phyloP scores from a whole-genome alignment of 2,113 vertebrate species.

The Ia io region DNA sequence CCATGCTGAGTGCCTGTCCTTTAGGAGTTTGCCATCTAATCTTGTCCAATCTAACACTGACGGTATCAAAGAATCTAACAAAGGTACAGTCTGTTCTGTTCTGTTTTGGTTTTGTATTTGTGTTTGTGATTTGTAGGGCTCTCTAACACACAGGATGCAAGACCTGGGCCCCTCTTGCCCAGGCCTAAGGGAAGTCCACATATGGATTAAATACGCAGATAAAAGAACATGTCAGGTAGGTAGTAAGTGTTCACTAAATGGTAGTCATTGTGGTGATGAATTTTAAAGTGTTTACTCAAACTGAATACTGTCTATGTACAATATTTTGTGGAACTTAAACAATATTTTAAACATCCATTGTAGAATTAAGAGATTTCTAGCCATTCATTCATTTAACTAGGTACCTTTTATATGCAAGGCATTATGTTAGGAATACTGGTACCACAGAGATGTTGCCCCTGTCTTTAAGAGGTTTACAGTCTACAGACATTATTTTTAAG shows the following conservation, averaged over 20 bases:
- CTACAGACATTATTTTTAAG: background rate
- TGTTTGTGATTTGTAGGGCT: background rate
- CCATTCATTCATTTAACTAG: background rate
- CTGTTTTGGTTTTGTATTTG: background rate
- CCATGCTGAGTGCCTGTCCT: background rate
- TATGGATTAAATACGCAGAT: background rate
- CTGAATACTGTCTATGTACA: background rate
- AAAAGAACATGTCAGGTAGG: background rate
- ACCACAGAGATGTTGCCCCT: background rate
- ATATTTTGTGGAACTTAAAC: background rate
- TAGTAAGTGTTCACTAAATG: background rate
- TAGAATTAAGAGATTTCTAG: background rate
- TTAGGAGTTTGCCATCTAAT: background rate
- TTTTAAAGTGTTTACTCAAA: background rate
- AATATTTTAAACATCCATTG: background rate
- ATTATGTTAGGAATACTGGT: background rate
- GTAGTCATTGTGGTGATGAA: background rate
- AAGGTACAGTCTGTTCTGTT: background rate
- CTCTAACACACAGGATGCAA: background rate
- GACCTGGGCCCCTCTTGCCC: background rate
- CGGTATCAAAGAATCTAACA: background rate
- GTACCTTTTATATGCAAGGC: background rate
- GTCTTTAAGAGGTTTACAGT: background rate
- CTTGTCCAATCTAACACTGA: background rate
- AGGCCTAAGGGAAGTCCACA: background rate